Conservation (phyloP, 1,140 invertebrate genomes). For the Psilanteris sp. region DNA sequence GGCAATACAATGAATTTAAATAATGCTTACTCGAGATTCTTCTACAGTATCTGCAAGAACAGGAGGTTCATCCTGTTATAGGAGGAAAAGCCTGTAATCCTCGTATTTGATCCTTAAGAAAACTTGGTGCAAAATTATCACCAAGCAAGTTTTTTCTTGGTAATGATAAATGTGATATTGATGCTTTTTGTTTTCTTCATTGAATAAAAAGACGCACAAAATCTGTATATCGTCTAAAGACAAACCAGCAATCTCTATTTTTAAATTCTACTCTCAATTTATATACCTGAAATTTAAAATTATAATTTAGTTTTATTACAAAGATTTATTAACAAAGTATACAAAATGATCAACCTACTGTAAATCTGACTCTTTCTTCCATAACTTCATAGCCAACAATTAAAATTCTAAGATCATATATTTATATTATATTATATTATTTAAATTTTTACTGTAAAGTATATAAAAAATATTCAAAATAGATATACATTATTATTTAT, state of each 20-base stretch:
- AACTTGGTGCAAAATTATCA: constrained; percentile 92
- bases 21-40: constrained; percentile 83
- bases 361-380: constrained; percentile 91
- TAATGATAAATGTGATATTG: constrained; percentile 84
- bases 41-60: constrained; percentile 86
- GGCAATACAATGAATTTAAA: too few species aligned
- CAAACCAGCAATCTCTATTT: constrained; percentile 89
- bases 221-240: constrained; percentile 92
- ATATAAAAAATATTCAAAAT: too few species aligned
- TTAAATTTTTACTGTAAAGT: too few species aligned
- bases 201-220: constrained; percentile 89
- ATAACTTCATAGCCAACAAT: constrained; percentile 92
- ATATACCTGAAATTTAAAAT: constrained; percentile 81
- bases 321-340: too few species aligned
- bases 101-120: constrained; percentile 89
- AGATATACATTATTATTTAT: too few species aligned
- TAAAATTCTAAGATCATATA: constrained; percentile 85
- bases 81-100: constrained; percentile 87
- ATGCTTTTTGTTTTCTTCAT: constrained; percentile 84
- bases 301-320: too few species aligned
- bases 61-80: constrained; percentile 90
- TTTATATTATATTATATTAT: too few species aligned
- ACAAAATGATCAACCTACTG: constrained; percentile 83
- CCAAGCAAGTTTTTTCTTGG: constrained; percentile 92
- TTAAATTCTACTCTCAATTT: constrained; percentile 86